These are phyloP conservation scores for Notothenia rossii DNA, from an alignment of 2,113 vertebrate species.

Conservation along the genomic window DNA sequence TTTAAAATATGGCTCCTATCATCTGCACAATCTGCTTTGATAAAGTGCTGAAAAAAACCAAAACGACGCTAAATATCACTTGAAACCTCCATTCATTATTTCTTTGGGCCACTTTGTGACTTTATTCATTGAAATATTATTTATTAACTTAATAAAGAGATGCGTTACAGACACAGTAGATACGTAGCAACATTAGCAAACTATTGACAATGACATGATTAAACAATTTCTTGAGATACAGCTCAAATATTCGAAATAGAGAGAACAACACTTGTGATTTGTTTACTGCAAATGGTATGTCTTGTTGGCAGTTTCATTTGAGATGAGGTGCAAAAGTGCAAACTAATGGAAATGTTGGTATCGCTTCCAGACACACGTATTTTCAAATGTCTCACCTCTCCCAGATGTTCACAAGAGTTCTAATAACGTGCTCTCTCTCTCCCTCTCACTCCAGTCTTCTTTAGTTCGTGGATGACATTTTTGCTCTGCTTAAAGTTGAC, in stretches of 20 bases:
- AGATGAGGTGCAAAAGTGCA: conserved; percentile 30
- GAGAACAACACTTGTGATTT: neutral
- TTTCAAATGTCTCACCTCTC: conserved; percentile 51
- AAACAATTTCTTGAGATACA: conserved; percentile 5
- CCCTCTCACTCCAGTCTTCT: conserved; percentile 3
- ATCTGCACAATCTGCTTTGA: too few relatives aligned
- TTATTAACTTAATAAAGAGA: too few relatives aligned
- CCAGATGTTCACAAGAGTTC: conserved; percentile 66
- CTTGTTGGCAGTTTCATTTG: conserved; percentile 29
- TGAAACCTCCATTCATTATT: too few relatives aligned
- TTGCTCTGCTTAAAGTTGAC: conserved; percentile 40
- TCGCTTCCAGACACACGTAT: conserved; percentile 55
- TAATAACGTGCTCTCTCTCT: conserved; percentile 55
- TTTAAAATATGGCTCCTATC: too few relatives aligned
- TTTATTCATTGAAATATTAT: too few relatives aligned
- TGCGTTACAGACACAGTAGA: too few relatives aligned
- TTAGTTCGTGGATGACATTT: conserved; percentile 15
- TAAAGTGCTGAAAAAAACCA: too few relatives aligned
- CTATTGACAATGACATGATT: conserved; percentile 49
- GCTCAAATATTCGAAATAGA: conserved; percentile 12
- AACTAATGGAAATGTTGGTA: conserved; percentile 37
- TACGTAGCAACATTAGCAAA: conserved; percentile 8
- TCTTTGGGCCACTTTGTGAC: too few relatives aligned
- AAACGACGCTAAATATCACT: too few relatives aligned
- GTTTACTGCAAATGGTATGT: conserved; percentile 21